A percentile compares a stretch with the other conserved stretches of the same genome.
phyloP scores from a whole-genome alignment of 1,140 invertebrate genomes.

The Meloidogyne hapla region DNA sequence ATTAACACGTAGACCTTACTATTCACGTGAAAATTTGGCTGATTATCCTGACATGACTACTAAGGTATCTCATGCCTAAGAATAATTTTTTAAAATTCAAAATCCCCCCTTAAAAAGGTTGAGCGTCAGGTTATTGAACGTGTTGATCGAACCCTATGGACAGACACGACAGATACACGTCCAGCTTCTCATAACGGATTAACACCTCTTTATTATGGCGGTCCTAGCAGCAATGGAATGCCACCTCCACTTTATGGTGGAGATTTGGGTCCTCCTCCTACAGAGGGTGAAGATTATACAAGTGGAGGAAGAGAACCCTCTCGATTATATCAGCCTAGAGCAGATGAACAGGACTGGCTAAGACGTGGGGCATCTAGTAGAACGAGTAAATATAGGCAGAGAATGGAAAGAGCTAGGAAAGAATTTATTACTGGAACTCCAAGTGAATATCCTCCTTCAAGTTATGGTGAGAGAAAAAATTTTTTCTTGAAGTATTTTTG shows the following conservation, averaged over 20 bases:
- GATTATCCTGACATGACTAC: slow-evolving; percentile 49
- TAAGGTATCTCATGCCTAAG: slow-evolving; percentile 35
- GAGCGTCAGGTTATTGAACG: slow-evolving; percentile 61
- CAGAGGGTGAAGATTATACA: slow-evolving; percentile 7
- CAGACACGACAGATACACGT: slow-evolving; percentile 41
- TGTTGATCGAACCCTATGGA: slow-evolving; percentile 63
- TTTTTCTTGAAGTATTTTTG: not conserved
- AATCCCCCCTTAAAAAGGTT: slow-evolving; percentile 24
- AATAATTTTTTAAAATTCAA: not conserved
- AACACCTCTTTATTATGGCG: slow-evolving; percentile 22
- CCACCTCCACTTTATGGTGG: slow-evolving; percentile 29
- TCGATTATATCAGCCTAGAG: slow-evolving; percentile 53
- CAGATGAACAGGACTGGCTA: slow-evolving; percentile 41
- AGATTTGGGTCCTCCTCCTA: not conserved
- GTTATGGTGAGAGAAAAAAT: slow-evolving; percentile 14
- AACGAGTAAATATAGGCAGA: slow-evolving; percentile 50
- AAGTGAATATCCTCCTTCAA: slow-evolving; percentile 13
- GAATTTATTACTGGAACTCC: slow-evolving; percentile 45
- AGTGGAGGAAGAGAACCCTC: slow-evolving; percentile 33
- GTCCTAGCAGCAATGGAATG: slow-evolving; percentile 23
- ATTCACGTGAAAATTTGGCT: slow-evolving; percentile 55
- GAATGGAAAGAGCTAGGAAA: slow-evolving; percentile 55
- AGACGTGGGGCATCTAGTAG: slow-evolving; percentile 48
- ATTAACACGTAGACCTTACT: slow-evolving; percentile 60
- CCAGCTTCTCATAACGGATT: slow-evolving; percentile 1